Evolutionary conservation across 92 coral and sea anemone genomes (phyloP).

Genomic region (Micromussa lordhowensis): DNA sequence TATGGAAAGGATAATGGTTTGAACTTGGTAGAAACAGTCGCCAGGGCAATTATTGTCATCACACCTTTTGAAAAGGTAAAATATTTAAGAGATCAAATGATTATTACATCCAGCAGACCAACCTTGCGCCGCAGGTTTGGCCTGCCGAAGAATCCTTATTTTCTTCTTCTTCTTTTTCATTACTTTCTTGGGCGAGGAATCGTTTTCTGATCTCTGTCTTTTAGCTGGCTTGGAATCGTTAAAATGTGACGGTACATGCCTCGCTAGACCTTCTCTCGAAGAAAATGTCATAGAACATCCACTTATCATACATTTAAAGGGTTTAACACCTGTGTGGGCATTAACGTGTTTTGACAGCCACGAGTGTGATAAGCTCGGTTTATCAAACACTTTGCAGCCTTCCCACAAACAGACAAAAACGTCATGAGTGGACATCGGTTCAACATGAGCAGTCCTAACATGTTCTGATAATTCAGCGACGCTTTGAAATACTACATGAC

Average conservation of each 20-base stretch:
- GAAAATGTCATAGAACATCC: slow-evolving; percentile 94
- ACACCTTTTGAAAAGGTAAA: background rate
- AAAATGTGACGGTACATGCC: slow-evolving; percentile 98
- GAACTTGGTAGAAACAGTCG: background rate
- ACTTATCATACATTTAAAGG: slow-evolving; percentile 95
- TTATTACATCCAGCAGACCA: slow-evolving; percentile 3
- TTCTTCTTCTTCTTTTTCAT: slow-evolving; percentile 81
- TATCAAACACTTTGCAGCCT: slow-evolving; percentile 97
- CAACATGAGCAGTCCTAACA: slow-evolving; percentile 85
- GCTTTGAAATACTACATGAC: slow-evolving; percentile 13
- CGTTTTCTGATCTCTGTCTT: slow-evolving; percentile 72
- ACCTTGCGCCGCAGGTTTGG: slow-evolving; percentile 85
- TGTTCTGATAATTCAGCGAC: slow-evolving; percentile 83
- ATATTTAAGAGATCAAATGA: background rate
- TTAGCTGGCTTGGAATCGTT: slow-evolving; percentile 86
- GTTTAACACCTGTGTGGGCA: slow-evolving; percentile 95
- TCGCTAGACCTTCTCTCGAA: slow-evolving; percentile 91
- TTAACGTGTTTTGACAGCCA: slow-evolving; percentile 97
- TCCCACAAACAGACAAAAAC: slow-evolving; percentile 96
- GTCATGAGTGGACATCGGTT: slow-evolving; percentile 91
- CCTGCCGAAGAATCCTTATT: slow-evolving; percentile 73
- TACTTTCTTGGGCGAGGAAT: slow-evolving; percentile 81
- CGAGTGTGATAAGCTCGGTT: slow-evolving; percentile 96
- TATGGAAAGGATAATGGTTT: background rate
- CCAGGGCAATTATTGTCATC: background rate